Evolutionary conservation across 2,888 invertebrate species (phyloP).

Genomic region (Conomelus anceps): DNA sequence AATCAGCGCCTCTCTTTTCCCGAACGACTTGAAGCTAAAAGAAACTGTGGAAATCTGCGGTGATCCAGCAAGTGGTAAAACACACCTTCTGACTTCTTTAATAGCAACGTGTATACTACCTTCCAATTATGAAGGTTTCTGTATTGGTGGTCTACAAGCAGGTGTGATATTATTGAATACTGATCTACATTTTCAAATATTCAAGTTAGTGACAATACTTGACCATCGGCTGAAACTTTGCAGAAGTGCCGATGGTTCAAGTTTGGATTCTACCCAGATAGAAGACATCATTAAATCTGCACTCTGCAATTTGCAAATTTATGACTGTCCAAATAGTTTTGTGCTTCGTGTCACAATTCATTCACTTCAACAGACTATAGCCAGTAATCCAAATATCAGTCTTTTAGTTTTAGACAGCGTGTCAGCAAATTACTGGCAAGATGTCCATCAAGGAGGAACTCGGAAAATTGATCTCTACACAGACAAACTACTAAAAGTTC

Average conservation of each 20-base stretch:
- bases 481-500: constrained; percentile 39
- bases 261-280: constrained; percentile 10
- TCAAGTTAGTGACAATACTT: constrained; percentile 41
- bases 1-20: constrained; percentile 48
- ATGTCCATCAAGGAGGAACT: constrained; percentile 33
- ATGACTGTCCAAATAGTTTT: constrained; percentile 42
- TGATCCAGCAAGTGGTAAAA: constrained; percentile 45
- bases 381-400: constrained; percentile 42
- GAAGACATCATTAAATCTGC: constrained; percentile 35
- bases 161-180: constrained; percentile 47
- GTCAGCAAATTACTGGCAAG: constrained; percentile 48
- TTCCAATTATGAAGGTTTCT: constrained; percentile 34
- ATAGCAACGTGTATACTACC: constrained; percentile 46
- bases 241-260: constrained; percentile 21
- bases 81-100: constrained; percentile 44
- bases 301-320: constrained; percentile 40
- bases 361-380: constrained; percentile 42
- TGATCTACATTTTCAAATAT: constrained; percentile 46
- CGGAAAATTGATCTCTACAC: constrained; percentile 36
- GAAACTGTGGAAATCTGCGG: constrained; percentile 48
- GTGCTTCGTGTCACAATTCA: constrained; percentile 41
- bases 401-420: constrained; percentile 48
- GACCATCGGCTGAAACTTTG: constrained; percentile 37
- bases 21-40: constrained; percentile 40
- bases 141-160: constrained; percentile 43